phyloP scores from a whole-genome alignment of 2,113 vertebrate species.

The Spea bombifrons region DNA sequence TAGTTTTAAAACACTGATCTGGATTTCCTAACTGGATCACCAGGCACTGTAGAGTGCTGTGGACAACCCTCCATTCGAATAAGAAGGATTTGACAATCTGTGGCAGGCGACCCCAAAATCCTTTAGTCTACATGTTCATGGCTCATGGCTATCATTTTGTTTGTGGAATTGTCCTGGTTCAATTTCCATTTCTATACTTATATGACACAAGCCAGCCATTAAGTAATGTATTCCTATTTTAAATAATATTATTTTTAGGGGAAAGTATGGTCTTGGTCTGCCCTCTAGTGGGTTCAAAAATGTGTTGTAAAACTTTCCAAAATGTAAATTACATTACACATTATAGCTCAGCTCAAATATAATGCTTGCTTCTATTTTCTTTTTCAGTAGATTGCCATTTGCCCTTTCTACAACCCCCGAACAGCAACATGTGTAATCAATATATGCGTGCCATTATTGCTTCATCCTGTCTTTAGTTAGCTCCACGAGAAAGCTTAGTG shows the following conservation, averaged over 20 bases:
- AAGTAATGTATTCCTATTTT: neutral
- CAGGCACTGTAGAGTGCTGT: too few relatives aligned
- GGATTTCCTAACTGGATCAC: too few relatives aligned
- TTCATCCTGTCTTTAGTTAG: slow-evolving; percentile 35
- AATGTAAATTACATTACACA: slow-evolving; percentile 27
- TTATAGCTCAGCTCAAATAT: slow-evolving; percentile 14
- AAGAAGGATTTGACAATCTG: too few relatives aligned
- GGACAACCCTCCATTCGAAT: too few relatives aligned
- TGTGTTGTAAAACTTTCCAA: neutral
- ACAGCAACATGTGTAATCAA: slow-evolving; percentile 43
- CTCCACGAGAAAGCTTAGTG: slow-evolving; percentile 33
- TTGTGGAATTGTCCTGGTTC: too few relatives aligned
- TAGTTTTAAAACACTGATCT: too few relatives aligned
- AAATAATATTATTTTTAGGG: neutral
- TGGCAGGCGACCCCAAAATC: too few relatives aligned
- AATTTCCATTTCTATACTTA: too few relatives aligned
- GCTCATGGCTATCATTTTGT: too few relatives aligned
- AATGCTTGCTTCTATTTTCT: slow-evolving; percentile 38
- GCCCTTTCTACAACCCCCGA: slow-evolving; percentile 40
- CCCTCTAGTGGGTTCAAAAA: slow-evolving; percentile 33
- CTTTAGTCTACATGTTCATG: too few relatives aligned
- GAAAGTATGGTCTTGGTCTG: slow-evolving; percentile 2
- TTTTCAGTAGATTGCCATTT: slow-evolving; percentile 40
- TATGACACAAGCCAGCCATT: too few relatives aligned
- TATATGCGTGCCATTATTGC: slow-evolving; percentile 37